Conservation (phyloP, 2,113 vertebrate species). For the Salvelinus alpinus region DNA sequence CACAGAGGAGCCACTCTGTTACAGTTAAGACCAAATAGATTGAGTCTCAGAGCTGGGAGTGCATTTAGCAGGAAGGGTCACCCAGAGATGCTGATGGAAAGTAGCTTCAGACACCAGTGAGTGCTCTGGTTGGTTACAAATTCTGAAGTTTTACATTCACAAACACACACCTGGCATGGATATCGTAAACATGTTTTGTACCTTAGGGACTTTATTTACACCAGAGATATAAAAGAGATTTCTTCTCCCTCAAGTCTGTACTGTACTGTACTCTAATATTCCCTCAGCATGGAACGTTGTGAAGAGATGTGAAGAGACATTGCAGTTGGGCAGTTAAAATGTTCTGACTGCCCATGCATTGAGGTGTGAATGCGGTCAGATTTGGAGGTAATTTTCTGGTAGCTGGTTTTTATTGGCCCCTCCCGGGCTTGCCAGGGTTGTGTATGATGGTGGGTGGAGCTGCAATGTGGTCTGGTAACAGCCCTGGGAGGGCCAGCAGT, state of each 20-base stretch:
- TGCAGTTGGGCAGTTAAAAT: neutral
- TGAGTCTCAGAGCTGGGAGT: neutral
- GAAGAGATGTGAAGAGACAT: neutral
- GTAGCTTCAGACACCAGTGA: neutral
- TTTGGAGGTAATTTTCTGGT: neutral
- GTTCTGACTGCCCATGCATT: neutral
- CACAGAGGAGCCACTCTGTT: slow-evolving; percentile 31
- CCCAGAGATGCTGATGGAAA: neutral
- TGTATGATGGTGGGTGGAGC: slow-evolving; percentile 4
- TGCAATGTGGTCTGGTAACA: slow-evolving; percentile 13
- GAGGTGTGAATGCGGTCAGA: slow-evolving; percentile 5
- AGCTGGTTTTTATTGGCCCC: slow-evolving; percentile 12
- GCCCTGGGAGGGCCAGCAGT: slow-evolving; percentile 21
- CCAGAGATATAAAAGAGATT: neutral
- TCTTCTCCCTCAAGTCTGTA: neutral
- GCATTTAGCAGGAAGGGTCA: neutral
- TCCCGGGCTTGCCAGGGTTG: neutral
- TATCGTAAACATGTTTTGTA: no score
- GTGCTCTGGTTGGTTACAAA: neutral
- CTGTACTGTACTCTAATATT: neutral
- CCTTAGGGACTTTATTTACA: neutral
- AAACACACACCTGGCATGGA: no score
- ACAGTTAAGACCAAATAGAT: slow-evolving; percentile 23
- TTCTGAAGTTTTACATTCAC: neutral
- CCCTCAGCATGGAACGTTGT: neutral